Conservation (phyloP, 35 echinoderm and acorn worm species). For the Eucidaris tribuloides region DNA sequence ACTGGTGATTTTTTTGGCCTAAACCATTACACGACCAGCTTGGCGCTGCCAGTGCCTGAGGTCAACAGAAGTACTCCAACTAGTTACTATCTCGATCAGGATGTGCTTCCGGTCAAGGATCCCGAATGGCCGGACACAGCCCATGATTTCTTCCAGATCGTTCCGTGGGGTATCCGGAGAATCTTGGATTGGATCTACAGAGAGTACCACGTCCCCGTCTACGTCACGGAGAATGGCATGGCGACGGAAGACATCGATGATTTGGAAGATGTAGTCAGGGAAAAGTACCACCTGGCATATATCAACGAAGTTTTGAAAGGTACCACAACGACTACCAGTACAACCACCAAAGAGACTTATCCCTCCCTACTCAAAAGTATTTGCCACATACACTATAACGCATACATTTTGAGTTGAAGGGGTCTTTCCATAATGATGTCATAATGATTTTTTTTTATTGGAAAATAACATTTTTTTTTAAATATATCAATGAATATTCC, state of each 20-base stretch:
- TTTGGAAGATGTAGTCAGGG: slow-evolving; percentile 64
- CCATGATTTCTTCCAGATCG: slow-evolving; percentile 57
- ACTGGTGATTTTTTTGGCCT: slow-evolving; percentile 68
- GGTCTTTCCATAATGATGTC: too few species aligned
- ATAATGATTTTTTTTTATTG: too few species aligned
- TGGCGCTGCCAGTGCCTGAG: neutral
- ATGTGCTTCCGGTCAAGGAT: slow-evolving; percentile 28
- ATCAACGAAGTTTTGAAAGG: slow-evolving; percentile 95
- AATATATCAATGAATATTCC: too few species aligned
- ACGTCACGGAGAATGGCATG: slow-evolving; percentile 95
- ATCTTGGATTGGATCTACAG: slow-evolving; percentile 71
- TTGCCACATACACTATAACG: too few species aligned
- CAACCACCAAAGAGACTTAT: too few species aligned
- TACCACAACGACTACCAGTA: too few species aligned
- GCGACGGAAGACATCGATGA: slow-evolving; percentile 59
- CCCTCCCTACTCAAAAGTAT: too few species aligned
- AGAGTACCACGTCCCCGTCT: slow-evolving; percentile 72
- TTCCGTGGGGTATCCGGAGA: slow-evolving; percentile 84
- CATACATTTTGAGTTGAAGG: too few species aligned
- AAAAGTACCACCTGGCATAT: slow-evolving; percentile 67
- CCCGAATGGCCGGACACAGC: slow-evolving; percentile 54
- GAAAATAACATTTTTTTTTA: too few species aligned
- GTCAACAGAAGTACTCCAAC: neutral
- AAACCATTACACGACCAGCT: slow-evolving; percentile 74
- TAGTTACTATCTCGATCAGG: slow-evolving; percentile 62